Percentiles rank a stretch among this genome's conserved stretches.
These are phyloP conservation scores for Scatophagus argus DNA, from an alignment of 2,113 vertebrate genomes.

Conservation along the genomic window DNA sequence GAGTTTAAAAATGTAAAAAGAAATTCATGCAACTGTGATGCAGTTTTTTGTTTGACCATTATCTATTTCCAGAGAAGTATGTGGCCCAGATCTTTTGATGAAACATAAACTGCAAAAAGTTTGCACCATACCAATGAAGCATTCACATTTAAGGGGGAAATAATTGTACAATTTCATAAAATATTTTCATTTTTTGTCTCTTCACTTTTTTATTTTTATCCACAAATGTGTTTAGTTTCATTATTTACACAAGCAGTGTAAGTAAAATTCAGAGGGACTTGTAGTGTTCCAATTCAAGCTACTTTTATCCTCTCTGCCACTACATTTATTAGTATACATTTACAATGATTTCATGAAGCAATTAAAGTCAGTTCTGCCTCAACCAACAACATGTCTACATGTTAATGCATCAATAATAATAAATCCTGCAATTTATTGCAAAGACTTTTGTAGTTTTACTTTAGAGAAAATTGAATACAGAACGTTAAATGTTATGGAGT, in stretches of 20 bases:
- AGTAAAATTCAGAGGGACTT: too few relatives aligned
- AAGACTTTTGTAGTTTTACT: neutral
- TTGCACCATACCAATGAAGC: too few relatives aligned
- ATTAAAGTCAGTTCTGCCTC: neutral
- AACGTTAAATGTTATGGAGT: neutral
- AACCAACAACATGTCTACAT: too few relatives aligned
- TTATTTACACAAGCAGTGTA: neutral
- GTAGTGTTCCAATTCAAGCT: neutral
- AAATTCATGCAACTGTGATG: neutral
- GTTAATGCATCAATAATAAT: neutral
- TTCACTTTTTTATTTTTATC: neutral
- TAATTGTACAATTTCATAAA: neutral
- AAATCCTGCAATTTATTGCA: neutral
- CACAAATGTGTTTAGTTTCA: neutral
- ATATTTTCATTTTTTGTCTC: neutral
- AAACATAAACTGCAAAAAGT: neutral
- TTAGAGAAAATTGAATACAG: neutral
- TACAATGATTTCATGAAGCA: neutral
- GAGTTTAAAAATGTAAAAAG: conserved; percentile 5
- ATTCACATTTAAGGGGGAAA: neutral
- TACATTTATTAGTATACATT: neutral
- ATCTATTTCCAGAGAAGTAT: neutral
- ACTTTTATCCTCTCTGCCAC: neutral
- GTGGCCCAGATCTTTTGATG: neutral
- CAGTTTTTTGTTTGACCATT: neutral